Evolutionary conservation across 1,140 invertebrate genomes (phyloP), one percentile per base, ranked within the genome.

Genomic region (Fopius arisanus): DNA sequence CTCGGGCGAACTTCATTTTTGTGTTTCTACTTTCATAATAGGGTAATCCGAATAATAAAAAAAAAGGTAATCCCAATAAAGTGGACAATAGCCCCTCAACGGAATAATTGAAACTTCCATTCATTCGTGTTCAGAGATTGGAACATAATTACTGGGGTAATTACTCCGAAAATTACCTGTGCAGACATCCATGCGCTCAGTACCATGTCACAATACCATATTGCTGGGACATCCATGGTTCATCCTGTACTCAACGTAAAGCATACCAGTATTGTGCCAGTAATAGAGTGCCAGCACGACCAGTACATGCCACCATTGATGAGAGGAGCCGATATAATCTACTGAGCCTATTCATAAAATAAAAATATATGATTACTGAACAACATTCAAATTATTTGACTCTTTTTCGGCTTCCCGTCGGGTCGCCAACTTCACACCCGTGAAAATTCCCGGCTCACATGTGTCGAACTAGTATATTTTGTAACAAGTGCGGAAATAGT

Each of bases 261-360:
- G 90, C 87, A 96, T 92, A 21, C 95, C 96, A n/a, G 96, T 94
- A 82, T 96, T 94, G 86, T 98, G 96, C 96, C 96, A 98, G 83
- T 96, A 97, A 82, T 96, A 94, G 37, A 98, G 91, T n/a, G 96
- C 95, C 0, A 92, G 86, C 9, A 98, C 92, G 10, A 98, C 94
- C 63, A 98, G 90, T 31, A 96, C 87, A 83, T 98, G 97, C 97
- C 97, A 98, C 93, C 95, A 96, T 82, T 98, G 96, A 89, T 98
- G 97, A n/a, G 96, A 97, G 72, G 96, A 96, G 0, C 96, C 96
- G 41, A 98, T 88, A 80, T 93, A 96, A 87, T 98, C 96, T 75
- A 97, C 94, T 83, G 91, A 92, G n/a, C 96, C 93, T 78, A 89
- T 89, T 51, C n/a, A 29, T 41, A 12, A 67, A 29, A 67, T 66